phyloP scores from a whole-genome alignment of 2,113 vertebrate genomes.

The Nannospalax galili region DNA sequence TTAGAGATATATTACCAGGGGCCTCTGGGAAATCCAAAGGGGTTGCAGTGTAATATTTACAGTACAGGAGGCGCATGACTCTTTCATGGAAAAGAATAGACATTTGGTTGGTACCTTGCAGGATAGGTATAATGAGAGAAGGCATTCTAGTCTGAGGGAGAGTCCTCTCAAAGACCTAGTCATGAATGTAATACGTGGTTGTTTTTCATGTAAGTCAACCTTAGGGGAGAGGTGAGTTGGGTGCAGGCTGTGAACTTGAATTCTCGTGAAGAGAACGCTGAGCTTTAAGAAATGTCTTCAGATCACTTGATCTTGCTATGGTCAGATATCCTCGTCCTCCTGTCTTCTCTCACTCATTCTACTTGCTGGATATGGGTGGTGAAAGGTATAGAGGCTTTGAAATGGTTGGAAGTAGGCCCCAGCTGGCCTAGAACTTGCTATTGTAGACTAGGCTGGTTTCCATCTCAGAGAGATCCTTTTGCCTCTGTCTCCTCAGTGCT shows the following conservation, averaged over 20 bases:
- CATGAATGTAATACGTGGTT: neutral
- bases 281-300: neutral
- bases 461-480: no score
- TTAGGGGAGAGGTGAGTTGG: neutral
- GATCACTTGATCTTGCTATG: neutral
- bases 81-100: neutral
- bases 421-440: neutral
- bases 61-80: neutral
- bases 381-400: neutral
- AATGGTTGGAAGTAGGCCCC: neutral
- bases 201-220: neutral
- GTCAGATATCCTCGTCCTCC: neutral
- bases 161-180: neutral
- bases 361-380: neutral
- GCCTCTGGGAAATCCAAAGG: no score
- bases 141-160: neutral
- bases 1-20: neutral
- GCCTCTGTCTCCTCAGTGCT: no score
- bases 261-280: neutral
- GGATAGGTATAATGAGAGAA: neutral
- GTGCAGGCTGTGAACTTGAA: neutral
- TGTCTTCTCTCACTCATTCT: neutral
- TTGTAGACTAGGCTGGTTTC: no score
- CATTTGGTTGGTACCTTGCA: neutral
- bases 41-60: neutral